A percentile compares a stretch with the other conserved stretches of the same genome.
Evolutionary conservation across 1,140 invertebrate species (phyloP).

Genomic region (Pararge aegeria): DNA sequence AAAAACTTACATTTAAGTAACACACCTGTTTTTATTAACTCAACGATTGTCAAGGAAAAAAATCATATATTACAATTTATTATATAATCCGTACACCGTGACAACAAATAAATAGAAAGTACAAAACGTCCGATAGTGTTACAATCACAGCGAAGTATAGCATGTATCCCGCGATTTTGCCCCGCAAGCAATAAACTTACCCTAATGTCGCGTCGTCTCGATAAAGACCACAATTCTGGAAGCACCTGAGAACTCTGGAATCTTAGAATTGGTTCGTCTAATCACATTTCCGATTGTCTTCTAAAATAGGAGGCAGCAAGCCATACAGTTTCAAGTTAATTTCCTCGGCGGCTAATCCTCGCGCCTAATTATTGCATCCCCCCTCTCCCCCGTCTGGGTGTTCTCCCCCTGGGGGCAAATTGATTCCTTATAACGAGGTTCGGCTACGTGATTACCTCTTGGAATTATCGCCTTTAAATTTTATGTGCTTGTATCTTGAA

Average conservation of each 20-base stretch:
- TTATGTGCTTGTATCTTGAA: not conserved
- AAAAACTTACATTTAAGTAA: no score
- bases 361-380: constrained; percentile 60
- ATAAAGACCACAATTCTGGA: not conserved
- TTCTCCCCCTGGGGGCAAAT: constrained; percentile 31
- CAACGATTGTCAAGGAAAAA: no score
- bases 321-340: constrained; percentile 63
- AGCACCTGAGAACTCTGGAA: constrained; percentile 25
- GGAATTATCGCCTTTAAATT: constrained; percentile 31
- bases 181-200: constrained; percentile 21
- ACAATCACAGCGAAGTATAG: not conserved
- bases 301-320: constrained; percentile 44
- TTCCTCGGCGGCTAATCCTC: constrained; percentile 62
- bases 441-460: constrained; percentile 37
- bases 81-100: not conserved
- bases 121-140: not conserved
- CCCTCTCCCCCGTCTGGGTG: constrained; percentile 5
- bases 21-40: no score
- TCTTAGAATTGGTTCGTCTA: constrained; percentile 3
- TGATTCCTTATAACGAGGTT: constrained; percentile 47
- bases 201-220: constrained; percentile 9
- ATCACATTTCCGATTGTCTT: constrained; percentile 40
- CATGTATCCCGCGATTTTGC: not conserved
- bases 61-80: no score
- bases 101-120: not conserved